Percentiles rank a stretch among this genome's conserved stretches.
Conservation (phyloP, 2,113 vertebrate genomes). For the Oreotrochilus melanogaster region DNA sequence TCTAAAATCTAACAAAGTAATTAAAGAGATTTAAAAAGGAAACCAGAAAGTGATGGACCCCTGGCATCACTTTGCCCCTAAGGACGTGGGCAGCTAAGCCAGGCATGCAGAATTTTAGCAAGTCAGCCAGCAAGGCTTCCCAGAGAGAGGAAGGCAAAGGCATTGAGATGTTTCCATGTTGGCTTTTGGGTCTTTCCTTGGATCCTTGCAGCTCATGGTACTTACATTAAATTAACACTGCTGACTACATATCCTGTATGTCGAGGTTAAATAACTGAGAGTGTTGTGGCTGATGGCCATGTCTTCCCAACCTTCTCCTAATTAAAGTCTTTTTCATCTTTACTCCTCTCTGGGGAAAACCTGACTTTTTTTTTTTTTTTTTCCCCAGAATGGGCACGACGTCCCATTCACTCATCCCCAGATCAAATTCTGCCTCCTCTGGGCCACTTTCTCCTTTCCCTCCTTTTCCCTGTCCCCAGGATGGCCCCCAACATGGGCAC, state of each 20-base stretch:
- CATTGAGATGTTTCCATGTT: neutral
- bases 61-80: neutral
- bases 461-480: neutral
- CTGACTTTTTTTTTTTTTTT: neutral
- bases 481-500: neutral
- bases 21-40: constrained; percentile 1
- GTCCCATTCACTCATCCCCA: neutral
- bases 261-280: neutral
- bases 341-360: neutral
- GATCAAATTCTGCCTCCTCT: neutral
- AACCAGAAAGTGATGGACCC: neutral
- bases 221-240: neutral
- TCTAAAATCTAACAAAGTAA: neutral
- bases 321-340: neutral
- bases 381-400: rapidly evolving
- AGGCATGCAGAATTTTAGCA: neutral
- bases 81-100: neutral
- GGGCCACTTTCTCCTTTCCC: neutral
- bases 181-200: neutral
- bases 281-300: neutral
- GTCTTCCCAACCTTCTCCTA: neutral
- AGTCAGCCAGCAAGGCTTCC: neutral
- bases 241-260: neutral
- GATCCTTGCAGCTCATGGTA: rapidly evolving
- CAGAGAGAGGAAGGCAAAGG: neutral